Evolutionary conservation across 2,888 invertebrate species (phyloP).

Genomic region (Philereme transversata): DNA sequence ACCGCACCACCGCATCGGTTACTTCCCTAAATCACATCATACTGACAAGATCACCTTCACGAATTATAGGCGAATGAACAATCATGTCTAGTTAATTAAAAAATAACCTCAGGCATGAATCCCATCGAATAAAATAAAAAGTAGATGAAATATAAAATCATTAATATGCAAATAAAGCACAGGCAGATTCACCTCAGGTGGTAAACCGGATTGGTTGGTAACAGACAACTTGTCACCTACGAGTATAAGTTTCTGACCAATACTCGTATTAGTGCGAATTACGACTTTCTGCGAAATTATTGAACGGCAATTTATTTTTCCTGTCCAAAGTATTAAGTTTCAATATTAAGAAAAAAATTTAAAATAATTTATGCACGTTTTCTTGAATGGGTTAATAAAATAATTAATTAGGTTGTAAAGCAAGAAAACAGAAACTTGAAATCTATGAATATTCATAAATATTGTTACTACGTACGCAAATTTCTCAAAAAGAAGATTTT

Average conservation of each 20-base stretch:
- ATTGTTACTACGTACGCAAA: background rate
- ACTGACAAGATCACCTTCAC: conserved; percentile 18
- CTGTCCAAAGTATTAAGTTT: conserved; percentile 18
- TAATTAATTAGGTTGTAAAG: conserved; percentile 3
- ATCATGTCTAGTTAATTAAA: conserved; percentile 43
- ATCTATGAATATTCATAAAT: conserved; percentile 13
- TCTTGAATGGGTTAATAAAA: background rate
- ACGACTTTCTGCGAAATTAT: conserved; percentile 50
- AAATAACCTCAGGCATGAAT: conserved; percentile 38
- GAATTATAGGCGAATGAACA: conserved; percentile 22
- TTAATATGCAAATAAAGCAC: conserved; percentile 73
- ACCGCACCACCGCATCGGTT: background rate
- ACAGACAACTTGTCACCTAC: conserved; percentile 78
- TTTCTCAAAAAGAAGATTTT: too few relatives aligned
- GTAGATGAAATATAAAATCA: conserved; percentile 62
- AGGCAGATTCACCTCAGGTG: conserved; percentile 72
- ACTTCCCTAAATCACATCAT: conserved; percentile 23
- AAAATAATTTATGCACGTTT: conserved; percentile 12
- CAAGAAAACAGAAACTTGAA: background rate
- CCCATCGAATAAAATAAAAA: conserved; percentile 57
- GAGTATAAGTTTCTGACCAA: conserved; percentile 51
- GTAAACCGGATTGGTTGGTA: conserved; percentile 76
- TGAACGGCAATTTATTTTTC: conserved; percentile 37
- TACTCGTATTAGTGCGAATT: conserved; percentile 54
- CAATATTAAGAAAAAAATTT: conserved; percentile 7